Conservation (phyloP, 2,113 vertebrate genomes). For the Thunnus maccoyii region DNA sequence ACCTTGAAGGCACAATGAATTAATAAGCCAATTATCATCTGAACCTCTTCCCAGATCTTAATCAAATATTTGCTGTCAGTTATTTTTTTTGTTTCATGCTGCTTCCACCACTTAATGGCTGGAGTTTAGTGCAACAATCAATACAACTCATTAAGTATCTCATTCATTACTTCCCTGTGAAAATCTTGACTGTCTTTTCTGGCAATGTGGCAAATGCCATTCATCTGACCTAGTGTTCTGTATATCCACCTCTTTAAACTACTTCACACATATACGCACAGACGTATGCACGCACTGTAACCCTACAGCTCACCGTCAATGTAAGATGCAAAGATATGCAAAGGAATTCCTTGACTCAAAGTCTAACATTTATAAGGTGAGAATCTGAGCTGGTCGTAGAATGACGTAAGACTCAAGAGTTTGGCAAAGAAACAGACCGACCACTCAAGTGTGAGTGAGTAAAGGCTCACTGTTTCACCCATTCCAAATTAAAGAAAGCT, state of each 20-base stretch:
- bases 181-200: not conserved
- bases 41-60: constrained; percentile 32
- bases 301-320: not conserved
- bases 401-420: constrained; percentile 62
- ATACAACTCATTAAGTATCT: not conserved
- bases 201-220: not conserved
- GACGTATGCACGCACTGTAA: constrained; percentile 25
- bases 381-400: not conserved
- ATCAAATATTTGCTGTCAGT: constrained; percentile 19
- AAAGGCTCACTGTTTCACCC: constrained; percentile 49
- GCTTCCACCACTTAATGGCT: constrained; percentile 26
- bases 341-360: constrained; percentile 26
- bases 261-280: constrained; percentile 23
- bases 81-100: constrained; percentile 29
- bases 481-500: constrained; percentile 63
- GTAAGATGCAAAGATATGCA: constrained; percentile 16
- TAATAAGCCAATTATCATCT: constrained; percentile 62
- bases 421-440: constrained; percentile 72
- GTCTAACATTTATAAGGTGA: constrained; percentile 18
- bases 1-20: constrained; percentile 74
- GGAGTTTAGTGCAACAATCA: constrained; percentile 10
- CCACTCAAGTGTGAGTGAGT: constrained; percentile 39
- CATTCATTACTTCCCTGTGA: not conserved
- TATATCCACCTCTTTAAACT: not conserved
- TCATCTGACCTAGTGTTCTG: constrained; percentile 1